Evolutionary conservation across 2,113 vertebrate genomes (phyloP).

Genomic region (Semicossyphus pulcher): DNA sequence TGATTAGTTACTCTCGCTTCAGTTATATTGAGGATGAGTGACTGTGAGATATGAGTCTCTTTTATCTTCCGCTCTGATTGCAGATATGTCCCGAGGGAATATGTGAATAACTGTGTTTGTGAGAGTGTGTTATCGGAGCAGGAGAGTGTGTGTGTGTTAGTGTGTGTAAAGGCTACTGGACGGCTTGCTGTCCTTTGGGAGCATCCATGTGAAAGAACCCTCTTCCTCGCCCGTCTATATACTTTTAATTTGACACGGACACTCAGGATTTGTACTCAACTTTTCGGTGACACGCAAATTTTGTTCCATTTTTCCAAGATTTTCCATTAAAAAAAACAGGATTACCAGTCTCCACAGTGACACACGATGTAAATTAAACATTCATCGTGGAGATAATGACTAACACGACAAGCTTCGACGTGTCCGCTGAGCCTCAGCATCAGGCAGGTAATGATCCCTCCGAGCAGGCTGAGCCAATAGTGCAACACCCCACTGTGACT

Average conservation of each 20-base stretch:
- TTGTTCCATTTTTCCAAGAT: no score
- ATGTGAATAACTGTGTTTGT: constrained; percentile 28
- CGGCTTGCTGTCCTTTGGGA: not conserved
- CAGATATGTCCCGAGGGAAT: constrained; percentile 60
- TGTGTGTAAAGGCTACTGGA: constrained; percentile 11
- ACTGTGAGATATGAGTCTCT: constrained; percentile 57
- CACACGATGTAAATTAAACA: constrained; percentile 19
- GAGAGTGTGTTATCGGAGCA: constrained; percentile 17
- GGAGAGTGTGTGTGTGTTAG: not conserved
- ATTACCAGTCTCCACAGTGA: not conserved
- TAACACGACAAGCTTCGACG: constrained; percentile 31
- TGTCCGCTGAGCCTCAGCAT: constrained; percentile 19
- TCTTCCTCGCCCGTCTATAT: not conserved
- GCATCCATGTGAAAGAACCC: constrained; percentile 15
- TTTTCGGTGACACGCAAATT: no score
- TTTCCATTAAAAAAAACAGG: not conserved
- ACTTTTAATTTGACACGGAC: not conserved
- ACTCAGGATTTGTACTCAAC: not conserved
- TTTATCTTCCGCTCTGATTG: constrained; percentile 76
- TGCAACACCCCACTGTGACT: constrained; percentile 61
- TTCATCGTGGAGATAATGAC: constrained; percentile 34
- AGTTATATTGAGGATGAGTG: constrained; percentile 37
- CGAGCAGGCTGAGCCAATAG: constrained; percentile 36
- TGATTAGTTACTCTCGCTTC: constrained; percentile 52
- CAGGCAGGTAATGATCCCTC: constrained; percentile 40